Conservation (phyloP, 2,797 vertebrate species). For the Poecilia wingei region DNA sequence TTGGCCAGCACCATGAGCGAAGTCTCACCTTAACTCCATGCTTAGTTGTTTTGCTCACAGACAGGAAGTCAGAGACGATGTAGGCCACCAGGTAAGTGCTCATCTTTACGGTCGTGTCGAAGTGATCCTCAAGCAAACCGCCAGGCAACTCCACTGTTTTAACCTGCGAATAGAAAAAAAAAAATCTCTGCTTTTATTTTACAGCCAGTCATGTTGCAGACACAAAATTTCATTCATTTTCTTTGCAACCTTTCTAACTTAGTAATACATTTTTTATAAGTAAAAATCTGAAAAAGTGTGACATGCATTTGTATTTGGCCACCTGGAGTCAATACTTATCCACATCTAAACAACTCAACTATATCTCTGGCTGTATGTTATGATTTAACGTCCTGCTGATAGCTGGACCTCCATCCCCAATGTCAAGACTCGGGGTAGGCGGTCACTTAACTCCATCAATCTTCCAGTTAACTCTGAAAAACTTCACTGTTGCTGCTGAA, state of each 20-base stretch:
- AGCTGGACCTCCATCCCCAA: background rate
- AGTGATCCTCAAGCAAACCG: slow-evolving; percentile 89
- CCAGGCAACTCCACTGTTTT: slow-evolving; percentile 80
- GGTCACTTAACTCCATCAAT: background rate
- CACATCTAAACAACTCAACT: background rate
- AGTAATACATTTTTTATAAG: background rate
- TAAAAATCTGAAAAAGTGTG: background rate
- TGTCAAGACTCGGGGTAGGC: background rate
- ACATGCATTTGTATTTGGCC: background rate
- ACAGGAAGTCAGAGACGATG: slow-evolving; percentile 91
- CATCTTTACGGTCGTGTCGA: slow-evolving; percentile 91
- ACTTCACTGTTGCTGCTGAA: background rate
- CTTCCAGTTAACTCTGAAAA: background rate
- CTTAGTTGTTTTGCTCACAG: slow-evolving; percentile 86
- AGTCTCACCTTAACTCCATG: slow-evolving; percentile 87
- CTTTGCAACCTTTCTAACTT: no score
- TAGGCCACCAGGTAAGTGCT: slow-evolving; percentile 94
- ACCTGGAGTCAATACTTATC: background rate
- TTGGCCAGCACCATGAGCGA: background rate
- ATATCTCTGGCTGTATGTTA: background rate
- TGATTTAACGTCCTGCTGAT: background rate
- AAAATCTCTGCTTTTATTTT: background rate
- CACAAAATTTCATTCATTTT: background rate
- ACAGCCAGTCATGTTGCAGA: background rate
- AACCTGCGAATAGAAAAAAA: slow-evolving; percentile 68